A percentile compares a stretch with the other conserved stretches of the same genome.
Conservation (phyloP, 35 echinoderm and acorn worm species). For the Patiria miniata region DNA sequence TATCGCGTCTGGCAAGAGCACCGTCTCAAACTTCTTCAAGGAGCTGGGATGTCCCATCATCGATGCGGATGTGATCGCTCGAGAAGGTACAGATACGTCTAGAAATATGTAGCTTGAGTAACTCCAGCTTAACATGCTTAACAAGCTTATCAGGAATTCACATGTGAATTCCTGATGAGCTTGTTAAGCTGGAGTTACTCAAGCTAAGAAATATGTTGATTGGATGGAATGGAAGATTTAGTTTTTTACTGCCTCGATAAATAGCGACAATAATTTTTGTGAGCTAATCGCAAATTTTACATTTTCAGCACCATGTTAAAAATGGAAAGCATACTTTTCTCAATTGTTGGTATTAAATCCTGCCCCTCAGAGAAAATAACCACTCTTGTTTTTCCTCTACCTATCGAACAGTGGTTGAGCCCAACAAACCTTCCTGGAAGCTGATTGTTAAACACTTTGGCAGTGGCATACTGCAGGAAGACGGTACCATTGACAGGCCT, state of each 20-base stretch:
- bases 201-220: too few species aligned
- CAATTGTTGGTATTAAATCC: too few species aligned
- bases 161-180: too few species aligned
- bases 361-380: too few species aligned
- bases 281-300: too few species aligned
- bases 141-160: too few species aligned
- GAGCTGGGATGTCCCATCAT: conserved; percentile 80
- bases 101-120: not conserved
- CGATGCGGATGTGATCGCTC: conserved; percentile 93
- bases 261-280: too few species aligned
- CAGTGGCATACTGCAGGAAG: conserved; percentile 52
- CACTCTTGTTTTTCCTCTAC: not conserved
- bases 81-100: conserved; percentile 58
- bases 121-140: too few species aligned
- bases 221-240: not conserved
- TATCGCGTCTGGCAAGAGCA: conserved; percentile 96
- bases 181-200: too few species aligned
- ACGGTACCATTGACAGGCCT: conserved; percentile 85
- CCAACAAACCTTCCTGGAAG: conserved; percentile 81
- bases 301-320: too few species aligned
- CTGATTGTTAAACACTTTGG: conserved; percentile 85
- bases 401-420: conserved; percentile 71
- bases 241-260: not conserved
- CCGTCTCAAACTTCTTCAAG: conserved; percentile 75
- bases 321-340: too few species aligned